Conservation (phyloP, 2,888 invertebrate species). For the Coremacera marginata region DNA sequence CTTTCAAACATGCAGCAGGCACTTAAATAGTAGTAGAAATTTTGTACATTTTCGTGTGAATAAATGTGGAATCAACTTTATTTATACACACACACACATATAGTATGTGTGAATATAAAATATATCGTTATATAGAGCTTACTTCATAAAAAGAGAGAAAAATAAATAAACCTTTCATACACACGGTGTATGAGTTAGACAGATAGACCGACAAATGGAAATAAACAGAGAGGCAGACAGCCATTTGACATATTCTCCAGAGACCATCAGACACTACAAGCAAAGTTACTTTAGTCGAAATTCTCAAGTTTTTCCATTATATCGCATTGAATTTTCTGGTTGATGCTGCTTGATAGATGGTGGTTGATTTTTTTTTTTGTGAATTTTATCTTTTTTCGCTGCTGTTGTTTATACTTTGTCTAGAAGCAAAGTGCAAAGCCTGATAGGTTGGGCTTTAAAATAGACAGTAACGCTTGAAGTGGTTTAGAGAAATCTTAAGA, state of each 20-base stretch:
- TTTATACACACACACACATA: not conserved
- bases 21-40: not conserved
- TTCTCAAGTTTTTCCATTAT: not conserved
- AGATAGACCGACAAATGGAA: not conserved
- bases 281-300: slow-evolving; percentile 30
- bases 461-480: too few relatives aligned
- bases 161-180: not conserved
- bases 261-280: slow-evolving; percentile 25
- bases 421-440: not conserved
- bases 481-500: too few relatives aligned
- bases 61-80: not conserved
- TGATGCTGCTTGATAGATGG: not conserved
- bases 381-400: not conserved
- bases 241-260: slow-evolving; percentile 12
- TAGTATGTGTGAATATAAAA: not conserved
- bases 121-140: too few relatives aligned
- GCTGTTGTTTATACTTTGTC: not conserved
- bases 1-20: not conserved
- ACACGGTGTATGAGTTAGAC: not conserved
- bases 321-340: not conserved
- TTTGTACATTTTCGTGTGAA: not conserved
- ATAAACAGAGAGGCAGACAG: not conserved
- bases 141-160: not conserved
- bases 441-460: too few relatives aligned
- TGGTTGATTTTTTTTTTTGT: not conserved